Evolutionary conservation across 1,140 invertebrate genomes (phyloP), one percentile per base, ranked within the genome.

Genomic region (Aphaenogaster floridana): DNA sequence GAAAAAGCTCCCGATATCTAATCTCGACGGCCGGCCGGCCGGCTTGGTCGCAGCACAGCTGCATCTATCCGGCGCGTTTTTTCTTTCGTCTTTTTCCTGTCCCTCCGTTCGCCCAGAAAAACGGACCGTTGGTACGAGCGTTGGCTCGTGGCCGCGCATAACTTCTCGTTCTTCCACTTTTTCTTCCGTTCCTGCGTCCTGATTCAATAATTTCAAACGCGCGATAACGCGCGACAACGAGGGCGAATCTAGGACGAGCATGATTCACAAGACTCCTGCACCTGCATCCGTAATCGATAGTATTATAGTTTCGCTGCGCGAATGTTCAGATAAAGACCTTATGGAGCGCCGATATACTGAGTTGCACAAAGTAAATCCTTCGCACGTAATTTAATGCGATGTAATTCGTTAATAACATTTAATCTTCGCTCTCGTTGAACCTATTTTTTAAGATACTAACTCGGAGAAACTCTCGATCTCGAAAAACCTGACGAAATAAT

Each of bases 1-100:
- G 87, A 91, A 90, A 88, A 90, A 90, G 78, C 50, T 39, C 42
- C 45, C 77, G 87, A 88, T 92, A 92, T 92, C 91, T 92, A 91
- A 92, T 92, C 91, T 90, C 72, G 36, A 17, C 45, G 52, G 39
- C 15, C 42, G 52, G 79, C 13, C 64, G 36, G 79, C 54, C 52
- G 50, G 76, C 78, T 85, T 88, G 88, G 74, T 74, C 59, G 66
- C 50, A 34, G 66, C 63, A 52, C 88, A 92, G 89, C 87, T 89
- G 89, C 80, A 79, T 50, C 79, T 90, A 91, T 89, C 84, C 84
- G 69, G 61, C 48, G 48, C 78, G 28, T 89, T 80, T 78, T 89
- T 66, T 36, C 54, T 21, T 36, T 13, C n/a, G 17, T 36, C 5
- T 17, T 42, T 13, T 13, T 11, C 17, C 9, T 15, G 36, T 83